Evolutionary conservation across 2,888 invertebrate genomes (phyloP), one percentile per base, ranked within the genome.

Genomic region (Clunio marinus): DNA sequence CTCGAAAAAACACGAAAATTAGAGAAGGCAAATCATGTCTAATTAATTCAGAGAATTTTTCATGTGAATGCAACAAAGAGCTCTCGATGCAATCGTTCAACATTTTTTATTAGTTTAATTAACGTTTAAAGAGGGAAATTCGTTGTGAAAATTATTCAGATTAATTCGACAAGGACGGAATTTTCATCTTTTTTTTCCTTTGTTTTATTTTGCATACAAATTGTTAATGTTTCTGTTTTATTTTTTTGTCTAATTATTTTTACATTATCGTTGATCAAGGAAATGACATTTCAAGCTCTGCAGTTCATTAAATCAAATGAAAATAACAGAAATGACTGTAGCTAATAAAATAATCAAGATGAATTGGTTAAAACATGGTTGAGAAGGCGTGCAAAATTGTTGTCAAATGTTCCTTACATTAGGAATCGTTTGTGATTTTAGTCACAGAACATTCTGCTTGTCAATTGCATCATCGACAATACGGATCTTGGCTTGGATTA

Each of bases 21-120:
- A 37, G 22, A 65, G 41, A 51, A 51, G 45, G 25, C 66, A 66
- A 66, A 66, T 66, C 66, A 66, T 66, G 66, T 66, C 51, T 66
- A 66, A 66, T 66, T 66, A 66, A 66, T 66, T 51, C 66, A 46
- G 25, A 22, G 51, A 51, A 57, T 57, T 25, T 57, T 57, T 57
- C 27, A 57, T 57, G 27, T 20, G 57, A 51, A 51, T 3, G 41
- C 41, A 2, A 5, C n/a, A 15, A 3, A 10, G 10, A 41, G 10
- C n/a, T 41, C 41, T n/a, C 7, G 66, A 66, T 66, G 35, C 51
- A 45, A 66, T 66, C 66, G 32, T 13, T 55, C 66, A 65, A 65
- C 63, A 65, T 65, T 65, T 65, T 51, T 66, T 66, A 66, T 22
- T 35, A 28, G 32, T 66, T 66, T 66, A 66, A 66, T 66, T 51